Evolutionary conservation across 2,113 vertebrate species (phyloP), one percentile per base, ranked within the genome.

Genomic region (Oryzias celebensis): DNA sequence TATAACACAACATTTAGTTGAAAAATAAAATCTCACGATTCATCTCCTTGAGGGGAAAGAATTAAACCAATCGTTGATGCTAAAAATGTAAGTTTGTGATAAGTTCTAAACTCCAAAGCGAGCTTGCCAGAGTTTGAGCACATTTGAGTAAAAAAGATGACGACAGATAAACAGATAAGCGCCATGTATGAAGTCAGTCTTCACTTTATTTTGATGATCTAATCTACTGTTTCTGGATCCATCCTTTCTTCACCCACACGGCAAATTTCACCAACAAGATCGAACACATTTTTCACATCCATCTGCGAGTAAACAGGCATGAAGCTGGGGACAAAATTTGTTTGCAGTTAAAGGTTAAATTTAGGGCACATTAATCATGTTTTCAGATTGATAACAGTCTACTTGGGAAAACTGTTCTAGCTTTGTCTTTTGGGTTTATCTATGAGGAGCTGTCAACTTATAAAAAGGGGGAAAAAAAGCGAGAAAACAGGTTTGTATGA

Each of bases 341-440:
- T 84, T 87, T 81, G 68, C 68, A 71, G 78, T 51, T 26, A 60
- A 57, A 45, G 75, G 69, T 81, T 79, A 87, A 68, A 69, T 56
- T 56, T 44, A 26, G 58, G 60, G 59, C 69, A 71, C 49, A 42
- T 67, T 49, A 61, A 42, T 65, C 74, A 61, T 76, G 72, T 75
- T 78, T 73, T 7, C 14, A 77, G 75, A 81, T 46, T 23, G 65
- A 74, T 71, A 70, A 49, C 60, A 42, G 71, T 73, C 46, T 68
- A 58, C 52, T 64, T 60, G 54, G 22, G 57, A 54, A 54, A 85
- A 43, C 28, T 68, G 70, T 75, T 65, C 20, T 20, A 44, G 59
- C 15, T 48, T 49, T 26, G 67, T 26, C 13, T 17, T 56, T 55
- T 46, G 17, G 50, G 78, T 81, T 86, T 63, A 28, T 53, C 31